Base-by-base conservation (phyloP, 2,113 vertebrate genomes). In the Zootoca vivipara region DNA sequence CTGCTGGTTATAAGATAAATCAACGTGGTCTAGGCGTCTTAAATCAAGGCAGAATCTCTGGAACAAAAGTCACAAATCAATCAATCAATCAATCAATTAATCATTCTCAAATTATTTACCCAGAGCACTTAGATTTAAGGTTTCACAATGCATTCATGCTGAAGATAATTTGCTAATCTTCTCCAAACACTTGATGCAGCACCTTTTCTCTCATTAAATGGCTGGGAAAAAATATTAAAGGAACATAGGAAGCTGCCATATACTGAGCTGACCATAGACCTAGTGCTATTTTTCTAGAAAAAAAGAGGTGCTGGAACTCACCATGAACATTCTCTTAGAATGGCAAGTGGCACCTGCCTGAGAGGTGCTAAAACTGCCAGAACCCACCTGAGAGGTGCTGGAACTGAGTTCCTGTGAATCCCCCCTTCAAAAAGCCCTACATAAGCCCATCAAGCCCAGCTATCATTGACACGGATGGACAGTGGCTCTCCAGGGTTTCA, bases 21-120 rank as follows among this genome's bases (percentile, higher is more conserved):
- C 96, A 67, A 97, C 84, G 52, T 94, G 85, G 46, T 98, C 97
- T 94, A 98, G 94, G 82, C 64, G 78, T 72, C 74, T 90, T 28
- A 91, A 90, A 38, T 92, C 95, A 89, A 94, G 95, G 89, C 97
- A 98, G 91, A 98, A 95, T 72, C 86, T 95, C 98, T 98, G 94
- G 56, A 92, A 94, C 64, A 85, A 56, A 82, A 75, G 52, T 2
- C 0, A 85, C 64, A 86, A 81, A 89, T 52, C 46, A 52, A 52
- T 52, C 46, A 46, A 89, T 52, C 46, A 52, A 52, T 52, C 46
- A 46, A 10, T 46, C 42, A 52, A 12, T 52, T 2, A 52, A 12
- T 52, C 46, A 52, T 12, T 52, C 62, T 20, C 30, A 72, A 62
- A 35, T 75, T 15, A 38, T 82, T 82, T 82, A 18, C 35, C 24